Evolutionary conservation across 2,888 invertebrate species (phyloP), one percentile per base, ranked within the genome.

Genomic region (Didymodactylos carnosus): DNA sequence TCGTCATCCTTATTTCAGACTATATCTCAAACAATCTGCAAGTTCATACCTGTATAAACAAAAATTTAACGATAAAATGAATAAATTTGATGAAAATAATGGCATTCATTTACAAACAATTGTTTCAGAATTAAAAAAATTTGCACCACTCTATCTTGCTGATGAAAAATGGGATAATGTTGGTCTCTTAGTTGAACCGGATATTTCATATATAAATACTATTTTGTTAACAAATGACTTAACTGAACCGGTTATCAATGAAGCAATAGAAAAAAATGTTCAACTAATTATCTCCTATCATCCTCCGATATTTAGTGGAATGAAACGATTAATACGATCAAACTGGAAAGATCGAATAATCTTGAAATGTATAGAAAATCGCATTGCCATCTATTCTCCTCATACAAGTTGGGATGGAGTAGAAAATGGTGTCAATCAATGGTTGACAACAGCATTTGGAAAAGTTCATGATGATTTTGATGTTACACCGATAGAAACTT

Each of bases 401-500:
- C 95, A 95, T 80, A 94, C 94, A 0, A 87, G 89, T 69, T 91
- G 91, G 88, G 95, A 95, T 83, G 87, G 88, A 46, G 87, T 91
- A 8, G 82, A 85, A 75, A 90, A 89, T 11, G 94, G 94, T 2
- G 90, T 94, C 0, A 94, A 92, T 80, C 94, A 94, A 82, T 94
- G 94, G 93, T 85, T 95, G n/a, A 88, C 89, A 7, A 86, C 87
- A 70, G 87, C 88, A 51, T 89, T 91, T 76, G 83, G 80, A 85
- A 83, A 11, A 78, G 76, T 76, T 76, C 41, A 43, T 62, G 62
- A 27, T 14, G 6, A 2, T 35, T 16, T 62, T 62, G 23, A n/a
- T 35, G 19, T 35, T 10, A 11, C 13, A 19, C 62, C 62, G 11
- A 62, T 62, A 35, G 7, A 35, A 62, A 7, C 7, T 8, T 8